Base-by-base conservation (phyloP, 1,140 invertebrate species). In the Tachypleus tridentatus region DNA sequence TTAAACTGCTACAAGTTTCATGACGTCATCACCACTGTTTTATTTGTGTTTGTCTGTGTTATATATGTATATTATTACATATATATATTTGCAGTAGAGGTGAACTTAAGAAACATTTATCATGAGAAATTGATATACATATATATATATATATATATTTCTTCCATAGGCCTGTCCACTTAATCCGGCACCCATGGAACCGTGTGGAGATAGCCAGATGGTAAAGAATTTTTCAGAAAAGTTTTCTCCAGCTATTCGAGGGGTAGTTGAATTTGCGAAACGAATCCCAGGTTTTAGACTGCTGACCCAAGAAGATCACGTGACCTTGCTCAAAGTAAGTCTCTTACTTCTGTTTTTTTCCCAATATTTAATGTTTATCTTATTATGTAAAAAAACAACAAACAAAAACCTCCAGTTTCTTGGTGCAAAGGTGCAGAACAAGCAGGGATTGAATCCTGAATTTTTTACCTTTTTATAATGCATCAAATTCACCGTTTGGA, bases 261-360 rank as follows among this genome's bases (percentile, higher is more conserved):
- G 93, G 60, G 94, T 98, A 3, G 94, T 98, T 58, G 93, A 96
- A 75, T 99, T 98, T 77, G 95, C 95, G 70, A 97, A 97, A 75
- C 86, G 91, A 69, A 93, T 99, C 70, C 95, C 96, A 65, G 95
- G 95, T 62, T 98, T 99, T 81, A 85, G 88, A 69, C 81, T 94
- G 64, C 83, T 98, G 61, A 86, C 93, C 47, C 92, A 97, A 78
- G 93, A 97, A 73, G 95, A 98, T 76, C 94, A 97, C 79, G 93
- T 98, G 70, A 95, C 92, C 63, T 81, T 99, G 50, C 82, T 99
- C 63, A 98, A 98, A 79, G 93, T 91, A 63, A 65, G 47, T 48
- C 47, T 63, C 48, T 56, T 29, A 49, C 1, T 62, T 29, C 29
- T 29, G 29, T 29, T 29, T 29, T n/a, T 5, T 49, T 60, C 29